Base-by-base conservation (phyloP, 2,888 invertebrate genomes). In the Elysia crispata region DNA sequence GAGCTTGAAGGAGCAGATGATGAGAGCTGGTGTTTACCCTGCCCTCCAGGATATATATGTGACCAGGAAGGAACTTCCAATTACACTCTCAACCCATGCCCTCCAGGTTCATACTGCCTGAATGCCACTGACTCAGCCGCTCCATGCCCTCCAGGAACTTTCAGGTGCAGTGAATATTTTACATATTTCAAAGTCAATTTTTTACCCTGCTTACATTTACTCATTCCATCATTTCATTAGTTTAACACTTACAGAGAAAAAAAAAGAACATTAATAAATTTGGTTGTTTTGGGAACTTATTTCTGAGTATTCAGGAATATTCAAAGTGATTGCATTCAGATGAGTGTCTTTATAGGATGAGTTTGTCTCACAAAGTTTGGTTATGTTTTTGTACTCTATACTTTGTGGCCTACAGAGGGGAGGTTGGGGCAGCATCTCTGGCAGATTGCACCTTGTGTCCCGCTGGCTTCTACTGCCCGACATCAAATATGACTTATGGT, bases 41-140 rank as follows among this genome's bases (percentile, higher is more conserved):
- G 91, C 75, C 89, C 89, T 0, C 84, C 88, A 8, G 91, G 91
- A 0, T 91, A 90, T 82, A 87, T 83, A 82, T 91, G 91, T 83
- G 83, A 88, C 23, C 79, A 83, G 6, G 83, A 83, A n/a, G 91
- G 86, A 0, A 87, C 88, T 28, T 85, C 90, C 6, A 84, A 87
- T 73, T 89, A 87, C 83, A 83, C 85, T 0, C 66, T 85, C 41
- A 87, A 86, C 72, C 90, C 90, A 0, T 91, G 91, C 79, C 89
- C 89, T 0, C 86, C 88, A 8, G 91, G 91, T 1, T 88, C 82
- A 77, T 91, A 86, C 85, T 91, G 91, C 83, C 83, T 87, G 6
- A 89, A 89, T 77, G 90, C 88, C 0, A 87, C 89, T 0, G 81
- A 77, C 0, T 83, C 76, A 6, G 87, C 90, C n/a, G 83, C 85